Evolutionary conservation across 2,113 vertebrate species (phyloP), one percentile per base, ranked within the genome.

Genomic region (Carettochelys insculpta): DNA sequence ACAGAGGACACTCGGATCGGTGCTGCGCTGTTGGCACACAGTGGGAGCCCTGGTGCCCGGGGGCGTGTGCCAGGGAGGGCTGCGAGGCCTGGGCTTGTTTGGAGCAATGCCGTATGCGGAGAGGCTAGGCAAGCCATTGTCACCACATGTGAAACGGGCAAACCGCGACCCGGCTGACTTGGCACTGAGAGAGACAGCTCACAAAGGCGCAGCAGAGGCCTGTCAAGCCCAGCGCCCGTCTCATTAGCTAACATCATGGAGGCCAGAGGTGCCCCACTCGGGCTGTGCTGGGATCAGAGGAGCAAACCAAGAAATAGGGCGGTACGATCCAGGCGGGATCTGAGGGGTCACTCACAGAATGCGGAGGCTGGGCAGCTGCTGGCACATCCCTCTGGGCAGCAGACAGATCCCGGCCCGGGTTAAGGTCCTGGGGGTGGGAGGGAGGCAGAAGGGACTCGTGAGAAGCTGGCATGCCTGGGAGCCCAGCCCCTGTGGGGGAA

Each of bases 311-410:
- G 52, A 31, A 88, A 51, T 5, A 43, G 65, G 65, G 20, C 65
- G 41, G 65, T 61, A 31, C 34, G 34, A 65, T n/a, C 93, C 80
- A 20, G 58, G 2, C 90, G 52, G 51, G 65, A 38, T 61, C 20
- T 3, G 5, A 0, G 0, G 24, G 71, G 56, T 71, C 94, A 99
- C 99, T 99, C 96, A 99, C 99, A 99, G 98, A 86, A 99, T 96
- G 95, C 97, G 98, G 88, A 99, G 98, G 94, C 96, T 98, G 96
- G 98, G 98, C 91, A 99, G 97, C 97, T 99, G 98, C 92, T 99
- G 98, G 95, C 99, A 99, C 95, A 99, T 98, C 86, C 98, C 98
- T 25, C 96, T 95, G 87, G 99, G 99, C 85, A 99, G 98, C 80
- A 97, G 97, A 84, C 90, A 98, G 94, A 99, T 98, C 82, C 99